These are phyloP conservation scores for Lypha dubia DNA, from an alignment of 2,888 invertebrate species.

Conservation along the genomic window DNA sequence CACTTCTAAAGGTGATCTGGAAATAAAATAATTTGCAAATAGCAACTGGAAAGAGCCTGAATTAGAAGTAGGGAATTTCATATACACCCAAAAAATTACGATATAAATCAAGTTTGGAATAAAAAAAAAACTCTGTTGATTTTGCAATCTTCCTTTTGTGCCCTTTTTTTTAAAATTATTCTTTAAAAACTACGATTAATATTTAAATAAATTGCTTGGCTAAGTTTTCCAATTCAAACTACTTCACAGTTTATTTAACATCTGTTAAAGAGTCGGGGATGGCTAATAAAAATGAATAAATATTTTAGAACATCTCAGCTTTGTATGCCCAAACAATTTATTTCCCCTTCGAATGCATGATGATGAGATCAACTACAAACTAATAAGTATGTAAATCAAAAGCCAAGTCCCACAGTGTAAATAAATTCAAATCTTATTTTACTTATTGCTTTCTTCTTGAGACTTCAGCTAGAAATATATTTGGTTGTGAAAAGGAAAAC, in stretches of 20 bases:
- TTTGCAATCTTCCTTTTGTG: too few species aligned
- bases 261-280: not conserved
- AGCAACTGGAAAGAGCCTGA: too few species aligned
- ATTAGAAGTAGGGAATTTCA: too few species aligned
- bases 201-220: too few species aligned
- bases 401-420: conserved; percentile 3
- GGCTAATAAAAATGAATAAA: not conserved
- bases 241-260: not conserved
- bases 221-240: too few species aligned
- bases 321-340: not conserved
- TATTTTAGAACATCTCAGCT: not conserved
- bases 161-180: too few species aligned
- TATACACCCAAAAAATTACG: too few species aligned
- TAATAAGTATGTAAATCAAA: conserved; percentile 15
- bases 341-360: not conserved
- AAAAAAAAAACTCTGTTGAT: too few species aligned
- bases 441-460: conserved; percentile 24
- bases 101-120: too few species aligned
- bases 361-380: not conserved
- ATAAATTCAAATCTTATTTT: conserved; percentile 26
- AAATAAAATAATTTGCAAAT: too few species aligned
- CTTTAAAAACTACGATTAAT: too few species aligned
- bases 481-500: conserved; percentile 45
- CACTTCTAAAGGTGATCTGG: too few species aligned
- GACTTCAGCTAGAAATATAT: conserved; percentile 6